phyloP scores from a whole-genome alignment of 1,140 invertebrate genomes.

The Heliconius hermathena region DNA sequence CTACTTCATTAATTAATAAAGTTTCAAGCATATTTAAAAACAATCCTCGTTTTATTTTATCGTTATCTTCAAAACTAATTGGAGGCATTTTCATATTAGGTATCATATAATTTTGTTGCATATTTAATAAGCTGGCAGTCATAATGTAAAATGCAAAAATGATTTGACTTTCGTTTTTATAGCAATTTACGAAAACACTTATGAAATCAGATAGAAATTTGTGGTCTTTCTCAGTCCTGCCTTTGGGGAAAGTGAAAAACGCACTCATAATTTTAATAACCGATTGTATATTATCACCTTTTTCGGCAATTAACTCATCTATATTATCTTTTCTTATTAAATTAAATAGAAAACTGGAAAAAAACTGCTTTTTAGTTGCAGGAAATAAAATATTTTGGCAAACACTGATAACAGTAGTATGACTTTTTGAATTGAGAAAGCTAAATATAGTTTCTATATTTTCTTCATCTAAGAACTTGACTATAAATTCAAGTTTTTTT shows the following conservation, averaged over 20 bases:
- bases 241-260: conserved; percentile 64
- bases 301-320: conserved; percentile 61
- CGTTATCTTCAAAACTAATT: conserved; percentile 58
- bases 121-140: conserved; percentile 53
- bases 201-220: conserved; percentile 66
- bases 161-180: conserved; percentile 61
- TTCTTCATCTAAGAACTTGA: conserved; percentile 61
- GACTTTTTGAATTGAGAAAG: conserved; percentile 55
- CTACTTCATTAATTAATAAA: conserved; percentile 63
- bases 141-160: conserved; percentile 74
- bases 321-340: conserved; percentile 68
- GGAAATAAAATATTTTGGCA: conserved; percentile 68
- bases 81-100: conserved; percentile 60
- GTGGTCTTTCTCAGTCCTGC: conserved; percentile 48
- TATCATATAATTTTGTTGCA: conserved; percentile 63
- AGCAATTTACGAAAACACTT: conserved; percentile 62
- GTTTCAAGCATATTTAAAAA: conserved; percentile 64
- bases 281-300: conserved; percentile 69
- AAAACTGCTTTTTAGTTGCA: conserved; percentile 59
- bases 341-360: conserved; percentile 62
- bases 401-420: conserved; percentile 50
- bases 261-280: conserved; percentile 68
- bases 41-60: conserved; percentile 63
- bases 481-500: conserved; percentile 70
- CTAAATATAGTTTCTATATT: conserved; percentile 67